Base-by-base conservation (phyloP, 2,888 invertebrate species). In the Acrobasis consociella region DNA sequence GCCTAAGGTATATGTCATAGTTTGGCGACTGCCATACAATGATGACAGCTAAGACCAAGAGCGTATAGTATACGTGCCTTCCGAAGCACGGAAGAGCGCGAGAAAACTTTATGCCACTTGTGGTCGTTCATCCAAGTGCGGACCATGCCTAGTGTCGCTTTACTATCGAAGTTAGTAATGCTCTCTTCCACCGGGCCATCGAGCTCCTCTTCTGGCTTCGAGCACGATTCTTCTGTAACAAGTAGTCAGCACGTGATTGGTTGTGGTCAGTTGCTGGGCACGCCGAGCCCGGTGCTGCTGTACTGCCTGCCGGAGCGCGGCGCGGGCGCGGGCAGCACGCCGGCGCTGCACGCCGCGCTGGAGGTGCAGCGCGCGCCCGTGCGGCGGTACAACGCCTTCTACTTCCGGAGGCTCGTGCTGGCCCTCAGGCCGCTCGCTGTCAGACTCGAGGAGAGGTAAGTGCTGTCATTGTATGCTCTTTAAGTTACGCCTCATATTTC, bases 331-430 rank as follows among this genome's bases (percentile, higher is more conserved):
- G 81, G 58, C 15, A 15, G 16, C 74, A 66, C 87, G 70, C 96
- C 97, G 42, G 97, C 97, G 9, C 93, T 99, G 70, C 95, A 96
- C 76, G 93, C 98, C 60, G 95, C 96, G 16, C 94, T 96, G 2
- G 97, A 98, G 86, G 94, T 96, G 76, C 91, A 96, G 68, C 95
- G 96, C 38, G 94, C 95, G 76, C 93, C 94, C 11, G 78, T 93
- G 83, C 89, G 93, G 16, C 93, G 94, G 66, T 94, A 95, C 87
- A 97, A 98, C 88, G 97, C 98, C 2, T 95, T 97, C 70, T 97
- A 97, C 80, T 97, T 97, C 88, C 96, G 97, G 91, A 96, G 98
- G 83, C 89, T 98, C 64, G 95, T 96, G 17, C 93, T 99, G 13
- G 95, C 95, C 67, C 89, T 98, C 62, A 96, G 97, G 61, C 97